These are phyloP conservation scores for Prionace glauca DNA, from an alignment of 2,797 vertebrate genomes.

Conservation along the genomic window DNA sequence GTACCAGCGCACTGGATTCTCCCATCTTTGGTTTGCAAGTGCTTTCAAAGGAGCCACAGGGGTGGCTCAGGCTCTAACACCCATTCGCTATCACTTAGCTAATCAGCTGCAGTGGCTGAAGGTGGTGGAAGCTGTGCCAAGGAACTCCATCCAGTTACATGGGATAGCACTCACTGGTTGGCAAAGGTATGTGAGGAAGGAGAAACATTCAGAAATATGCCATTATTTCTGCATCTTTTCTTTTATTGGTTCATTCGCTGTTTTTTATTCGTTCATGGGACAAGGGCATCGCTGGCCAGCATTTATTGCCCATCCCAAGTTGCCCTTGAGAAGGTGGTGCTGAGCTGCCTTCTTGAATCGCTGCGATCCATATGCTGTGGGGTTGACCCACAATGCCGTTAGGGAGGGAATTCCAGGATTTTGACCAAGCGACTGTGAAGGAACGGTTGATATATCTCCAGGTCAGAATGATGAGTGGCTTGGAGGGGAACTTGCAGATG, in stretches of 20 bases:
- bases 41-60: constrained; percentile 90
- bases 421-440: too few relatives aligned
- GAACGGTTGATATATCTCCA: too few relatives aligned
- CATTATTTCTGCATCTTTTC: neutral
- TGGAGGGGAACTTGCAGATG: too few relatives aligned
- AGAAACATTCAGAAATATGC: neutral
- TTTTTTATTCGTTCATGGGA: too few relatives aligned
- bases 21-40: constrained; percentile 81
- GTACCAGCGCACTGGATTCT: constrained; percentile 70
- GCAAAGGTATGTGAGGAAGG: constrained; percentile 70
- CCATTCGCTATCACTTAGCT: constrained; percentile 75
- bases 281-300: too few relatives aligned
- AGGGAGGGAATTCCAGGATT: too few relatives aligned
- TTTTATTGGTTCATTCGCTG: neutral
- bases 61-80: constrained; percentile 68
- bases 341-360: too few relatives aligned
- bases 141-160: constrained; percentile 55
- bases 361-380: too few relatives aligned
- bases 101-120: constrained; percentile 83
- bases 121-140: constrained; percentile 60
- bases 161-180: constrained; percentile 88
- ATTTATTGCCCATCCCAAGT: too few relatives aligned
- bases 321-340: too few relatives aligned
- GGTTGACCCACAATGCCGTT: too few relatives aligned
- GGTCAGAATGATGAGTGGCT: too few relatives aligned